These are phyloP conservation scores for Corvus hawaiiensis DNA, from an alignment of 2,113 vertebrate genomes.

Conservation along the genomic window DNA sequence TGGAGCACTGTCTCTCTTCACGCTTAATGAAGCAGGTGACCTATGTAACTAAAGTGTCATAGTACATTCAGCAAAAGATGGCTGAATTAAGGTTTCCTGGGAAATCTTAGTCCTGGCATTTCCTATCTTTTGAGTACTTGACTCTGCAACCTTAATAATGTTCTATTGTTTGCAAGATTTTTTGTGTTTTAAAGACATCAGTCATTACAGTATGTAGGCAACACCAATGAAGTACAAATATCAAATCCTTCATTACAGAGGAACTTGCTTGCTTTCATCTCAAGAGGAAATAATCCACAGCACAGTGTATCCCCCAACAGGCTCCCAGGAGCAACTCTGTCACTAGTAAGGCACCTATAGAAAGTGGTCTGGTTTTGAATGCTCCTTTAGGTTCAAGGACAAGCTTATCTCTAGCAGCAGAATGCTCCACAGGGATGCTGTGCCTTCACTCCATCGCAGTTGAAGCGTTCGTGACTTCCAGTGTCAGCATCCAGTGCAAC, in stretches of 20 bases:
- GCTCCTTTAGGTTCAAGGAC: background rate
- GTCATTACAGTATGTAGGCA: background rate
- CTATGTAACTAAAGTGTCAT: background rate
- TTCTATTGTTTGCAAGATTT: background rate
- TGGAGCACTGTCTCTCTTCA: background rate
- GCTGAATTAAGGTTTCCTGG: background rate
- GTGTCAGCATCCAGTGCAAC: background rate
- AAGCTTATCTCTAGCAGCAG: background rate
- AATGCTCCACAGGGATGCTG: background rate
- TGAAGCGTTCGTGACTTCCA: background rate
- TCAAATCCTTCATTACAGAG: background rate
- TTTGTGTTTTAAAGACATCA: background rate
- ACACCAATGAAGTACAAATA: background rate
- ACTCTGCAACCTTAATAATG: background rate
- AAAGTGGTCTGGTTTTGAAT: background rate
- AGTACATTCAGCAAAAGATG: background rate
- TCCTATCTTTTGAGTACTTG: background rate
- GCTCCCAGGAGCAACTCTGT: background rate
- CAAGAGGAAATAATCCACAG: background rate
- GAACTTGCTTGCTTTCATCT: background rate
- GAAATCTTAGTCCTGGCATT: background rate
- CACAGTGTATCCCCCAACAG: background rate
- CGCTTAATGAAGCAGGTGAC: background rate
- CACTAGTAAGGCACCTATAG: background rate
- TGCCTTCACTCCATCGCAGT: accelerated